These are phyloP conservation scores for Zophobas atratus DNA, from an alignment of 1,140 invertebrate species.

Conservation along the genomic window DNA sequence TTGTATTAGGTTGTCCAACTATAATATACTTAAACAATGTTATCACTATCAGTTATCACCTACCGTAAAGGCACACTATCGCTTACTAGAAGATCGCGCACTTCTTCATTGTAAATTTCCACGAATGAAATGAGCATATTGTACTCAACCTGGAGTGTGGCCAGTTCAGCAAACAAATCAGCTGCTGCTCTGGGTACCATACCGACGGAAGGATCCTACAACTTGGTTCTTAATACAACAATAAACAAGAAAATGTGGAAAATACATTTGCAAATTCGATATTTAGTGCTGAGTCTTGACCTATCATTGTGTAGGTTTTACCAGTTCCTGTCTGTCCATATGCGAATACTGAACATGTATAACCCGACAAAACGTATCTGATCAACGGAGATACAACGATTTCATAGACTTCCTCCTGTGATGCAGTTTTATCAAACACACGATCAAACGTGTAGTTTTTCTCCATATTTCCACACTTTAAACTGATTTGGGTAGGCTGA, in stretches of 20 bases:
- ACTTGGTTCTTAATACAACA: neutral
- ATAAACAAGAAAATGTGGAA: neutral
- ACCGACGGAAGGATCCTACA: conserved; percentile 6
- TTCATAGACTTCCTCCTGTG: conserved; percentile 94
- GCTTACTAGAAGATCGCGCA: conserved; percentile 89
- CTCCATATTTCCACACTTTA: conserved; percentile 4
- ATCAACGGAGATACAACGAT: conserved; percentile 94
- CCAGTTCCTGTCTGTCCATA: conserved; percentile 97
- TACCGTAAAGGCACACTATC: conserved; percentile 85
- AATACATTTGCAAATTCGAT: conserved; percentile 79
- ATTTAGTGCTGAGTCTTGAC: conserved; percentile 73
- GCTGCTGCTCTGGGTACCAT: conserved; percentile 13
- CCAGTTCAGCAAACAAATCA: conserved; percentile 15
- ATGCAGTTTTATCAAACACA: conserved; percentile 88
- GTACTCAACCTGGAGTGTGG: neutral
- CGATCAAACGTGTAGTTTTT: conserved; percentile 83
- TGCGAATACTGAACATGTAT: conserved; percentile 97
- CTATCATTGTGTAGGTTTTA: conserved; percentile 96
- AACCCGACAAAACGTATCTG: conserved; percentile 93
- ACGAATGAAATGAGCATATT: conserved; percentile 92
- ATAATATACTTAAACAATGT: too few species aligned
- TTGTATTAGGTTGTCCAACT: too few species aligned
- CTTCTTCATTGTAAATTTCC: conserved; percentile 96
- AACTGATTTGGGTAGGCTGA: neutral
- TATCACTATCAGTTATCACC: too few species aligned